Evolutionary conservation across 2,888 invertebrate species (phyloP), one percentile per base, ranked within the genome.

Genomic region (Biston betularia): DNA sequence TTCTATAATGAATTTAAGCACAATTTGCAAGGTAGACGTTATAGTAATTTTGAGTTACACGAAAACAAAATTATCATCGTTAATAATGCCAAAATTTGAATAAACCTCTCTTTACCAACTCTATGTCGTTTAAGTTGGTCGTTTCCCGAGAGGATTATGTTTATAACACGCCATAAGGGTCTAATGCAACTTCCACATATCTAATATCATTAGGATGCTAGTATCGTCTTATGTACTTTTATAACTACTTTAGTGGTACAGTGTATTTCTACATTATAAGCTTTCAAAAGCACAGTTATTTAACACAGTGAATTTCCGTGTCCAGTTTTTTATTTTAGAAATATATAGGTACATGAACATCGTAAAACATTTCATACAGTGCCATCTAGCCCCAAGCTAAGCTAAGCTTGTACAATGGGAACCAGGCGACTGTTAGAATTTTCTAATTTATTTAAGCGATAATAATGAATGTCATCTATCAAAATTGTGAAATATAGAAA

Each of bases 61-160:
- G 14, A 38, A 53, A 38, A 53, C 38, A 10, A 53, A 14, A 53
- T 38, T 14, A 3, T 34, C 50, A 48, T 48, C 3, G 15, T 10
- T 48, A 33, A 48, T 48, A 33, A 48, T 11, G 4, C 34, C 6
- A 34, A 49, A 49, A 12, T 49, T 50, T 34, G 8, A 12, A 11
- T 50, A 50, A 14, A 35, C 11, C 15, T 12, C 12, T 35, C 8
- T 50, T 35, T 34, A 35, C n/a, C 12, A 35, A n/a, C 34, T 50
- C 14, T 50, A 35, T 6, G 33, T 49, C 11, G 11, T 49, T 11
- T 33, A 49, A 33, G 33, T 48, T 12, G 4, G 35, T 35, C 12
- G n/a, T 50, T 50, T 50, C 50, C 9, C n/a, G 24, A 34, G 50
- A 50, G 35, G 34, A 50, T 50, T 35, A 50, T 50, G 50, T n/a